Percentiles rank a stretch among this genome's conserved stretches.
These are phyloP conservation scores for Subanguina moxae DNA, from an alignment of 1,140 invertebrate genomes.

Conservation along the genomic window DNA sequence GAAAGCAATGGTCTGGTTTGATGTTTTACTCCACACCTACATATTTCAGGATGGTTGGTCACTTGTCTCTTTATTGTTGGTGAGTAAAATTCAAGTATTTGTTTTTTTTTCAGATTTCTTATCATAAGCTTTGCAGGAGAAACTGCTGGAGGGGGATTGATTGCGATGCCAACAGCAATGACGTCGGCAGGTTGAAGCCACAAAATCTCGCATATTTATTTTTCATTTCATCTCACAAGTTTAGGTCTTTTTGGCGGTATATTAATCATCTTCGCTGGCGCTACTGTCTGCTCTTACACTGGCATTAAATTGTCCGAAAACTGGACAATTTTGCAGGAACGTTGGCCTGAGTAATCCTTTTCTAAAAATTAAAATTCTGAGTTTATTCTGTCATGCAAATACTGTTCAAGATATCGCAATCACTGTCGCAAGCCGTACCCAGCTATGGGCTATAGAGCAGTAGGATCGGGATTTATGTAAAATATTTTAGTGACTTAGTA, in stretches of 20 bases:
- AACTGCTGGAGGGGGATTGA: constrained; percentile 55
- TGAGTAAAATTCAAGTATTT: background rate
- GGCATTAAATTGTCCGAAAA: constrained; percentile 66
- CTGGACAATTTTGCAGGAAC: constrained; percentile 71
- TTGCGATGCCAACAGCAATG: constrained; percentile 55
- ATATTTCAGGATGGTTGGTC: constrained; percentile 13
- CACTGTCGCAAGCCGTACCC: constrained; percentile 69
- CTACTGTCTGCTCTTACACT: constrained; percentile 52
- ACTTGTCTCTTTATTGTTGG: constrained; percentile 46
- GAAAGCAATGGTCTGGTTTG: no score
- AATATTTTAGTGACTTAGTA: constrained; percentile 7
- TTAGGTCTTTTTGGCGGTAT: constrained; percentile 42
- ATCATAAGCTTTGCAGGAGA: constrained; percentile 38
- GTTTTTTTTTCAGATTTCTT: background rate
- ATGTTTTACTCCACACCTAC: no score
- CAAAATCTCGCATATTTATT: background rate
- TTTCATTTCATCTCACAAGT: background rate
- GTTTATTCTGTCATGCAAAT: background rate
- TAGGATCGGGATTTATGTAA: constrained; percentile 68
- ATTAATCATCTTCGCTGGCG: constrained; percentile 49
- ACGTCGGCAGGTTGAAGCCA: constrained; percentile 33
- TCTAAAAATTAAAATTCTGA: background rate
- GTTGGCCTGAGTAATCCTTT: constrained; percentile 65
- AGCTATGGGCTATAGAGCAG: constrained; percentile 67
- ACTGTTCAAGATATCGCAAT: constrained; percentile 37